phyloP scores from a whole-genome alignment of 2,797 vertebrate genomes.

The Adelosebastes latens region DNA sequence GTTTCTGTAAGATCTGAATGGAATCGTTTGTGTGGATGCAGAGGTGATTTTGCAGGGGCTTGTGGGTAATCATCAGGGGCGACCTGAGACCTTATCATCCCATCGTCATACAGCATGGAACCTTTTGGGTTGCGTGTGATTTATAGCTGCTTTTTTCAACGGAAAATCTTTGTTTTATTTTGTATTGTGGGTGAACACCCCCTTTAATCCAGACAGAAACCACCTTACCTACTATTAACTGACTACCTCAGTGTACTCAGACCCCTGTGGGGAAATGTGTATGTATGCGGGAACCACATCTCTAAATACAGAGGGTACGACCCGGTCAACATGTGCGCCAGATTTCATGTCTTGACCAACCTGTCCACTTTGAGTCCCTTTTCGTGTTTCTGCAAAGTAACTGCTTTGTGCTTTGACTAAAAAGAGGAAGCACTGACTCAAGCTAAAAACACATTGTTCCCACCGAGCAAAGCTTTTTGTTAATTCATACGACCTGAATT shows the following conservation, averaged over 20 bases:
- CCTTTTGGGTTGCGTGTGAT: background rate
- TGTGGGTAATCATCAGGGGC: background rate
- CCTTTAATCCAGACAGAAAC: background rate
- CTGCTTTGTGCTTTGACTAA: background rate
- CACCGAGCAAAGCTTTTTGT: conserved; percentile 32
- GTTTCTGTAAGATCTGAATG: conserved; percentile 10
- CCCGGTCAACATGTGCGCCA: background rate
- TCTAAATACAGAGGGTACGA: background rate
- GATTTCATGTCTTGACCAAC: background rate
- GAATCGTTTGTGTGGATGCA: conserved; percentile 5
- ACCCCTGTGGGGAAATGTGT: background rate
- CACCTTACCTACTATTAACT: background rate
- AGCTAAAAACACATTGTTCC: conserved; percentile 26
- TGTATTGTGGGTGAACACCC: background rate
- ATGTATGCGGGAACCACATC: background rate
- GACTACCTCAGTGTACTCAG: background rate
- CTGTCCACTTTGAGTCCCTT: background rate
- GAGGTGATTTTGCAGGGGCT: conserved; percentile 10
- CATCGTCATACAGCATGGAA: background rate
- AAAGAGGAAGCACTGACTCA: background rate
- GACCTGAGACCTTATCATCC: background rate
- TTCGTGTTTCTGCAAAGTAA: background rate
- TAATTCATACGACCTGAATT: conserved; percentile 41
- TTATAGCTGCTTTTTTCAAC: background rate
- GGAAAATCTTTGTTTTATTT: background rate